Evolutionary conservation across 1,140 invertebrate genomes (phyloP).

Genomic region (Bombus confusus): DNA sequence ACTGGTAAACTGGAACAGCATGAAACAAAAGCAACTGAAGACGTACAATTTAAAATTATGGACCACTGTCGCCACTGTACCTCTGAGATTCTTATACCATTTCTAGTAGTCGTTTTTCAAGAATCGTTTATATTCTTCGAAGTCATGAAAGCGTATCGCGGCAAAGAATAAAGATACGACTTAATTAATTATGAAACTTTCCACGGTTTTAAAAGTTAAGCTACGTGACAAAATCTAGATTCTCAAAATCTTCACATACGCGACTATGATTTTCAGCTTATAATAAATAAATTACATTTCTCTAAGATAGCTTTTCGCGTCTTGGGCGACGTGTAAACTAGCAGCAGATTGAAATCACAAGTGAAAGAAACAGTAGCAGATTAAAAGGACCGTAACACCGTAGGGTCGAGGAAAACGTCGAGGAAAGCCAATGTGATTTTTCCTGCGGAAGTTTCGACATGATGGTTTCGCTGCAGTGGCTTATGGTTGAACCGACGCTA

Average conservation of each 20-base stretch:
- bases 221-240: accelerated
- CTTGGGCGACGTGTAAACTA: background rate
- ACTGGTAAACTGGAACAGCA: background rate
- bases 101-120: background rate
- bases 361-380: background rate
- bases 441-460: constrained; percentile 4
- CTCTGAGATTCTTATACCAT: background rate
- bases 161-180: background rate
- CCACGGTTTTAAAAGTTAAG: background rate
- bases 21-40: background rate
- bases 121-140: background rate
- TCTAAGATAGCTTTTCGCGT: background rate
- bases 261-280: background rate
- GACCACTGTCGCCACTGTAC: background rate
- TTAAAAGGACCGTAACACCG: background rate
- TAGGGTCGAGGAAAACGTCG: constrained; percentile 7
- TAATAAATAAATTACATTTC: background rate
- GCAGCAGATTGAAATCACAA: background rate
- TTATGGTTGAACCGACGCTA: constrained; percentile 30
- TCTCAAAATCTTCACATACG: background rate
- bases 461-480: constrained; percentile 2
- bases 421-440: constrained; percentile 26
- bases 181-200: background rate
- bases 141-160: too few species aligned
- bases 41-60: background rate